A percentile compares a stretch with the other conserved stretches of the same genome.
phyloP scores from a whole-genome alignment of 2,113 vertebrate species.

The Sylvia atricapilla region DNA sequence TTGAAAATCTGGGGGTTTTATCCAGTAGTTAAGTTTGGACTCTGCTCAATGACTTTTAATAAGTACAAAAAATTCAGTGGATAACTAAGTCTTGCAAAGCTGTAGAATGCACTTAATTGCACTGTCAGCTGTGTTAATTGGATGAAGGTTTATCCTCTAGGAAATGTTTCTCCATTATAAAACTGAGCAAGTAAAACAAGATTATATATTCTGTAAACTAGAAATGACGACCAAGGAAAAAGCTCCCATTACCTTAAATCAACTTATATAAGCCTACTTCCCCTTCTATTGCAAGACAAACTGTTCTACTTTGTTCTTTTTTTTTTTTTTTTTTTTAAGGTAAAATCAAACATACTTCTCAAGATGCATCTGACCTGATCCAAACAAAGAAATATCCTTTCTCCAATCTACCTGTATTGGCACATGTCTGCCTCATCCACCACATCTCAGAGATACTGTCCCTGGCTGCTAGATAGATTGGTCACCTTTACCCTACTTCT shows the following conservation, averaged over 20 bases:
- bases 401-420: background rate
- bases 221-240: background rate
- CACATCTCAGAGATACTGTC: background rate
- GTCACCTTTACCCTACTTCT: background rate
- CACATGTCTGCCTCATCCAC: background rate
- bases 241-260: conserved; percentile 2
- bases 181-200: conserved; percentile 5
- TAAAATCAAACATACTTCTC: background rate
- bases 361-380: background rate
- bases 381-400: background rate
- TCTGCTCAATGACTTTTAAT: background rate
- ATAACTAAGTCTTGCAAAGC: background rate
- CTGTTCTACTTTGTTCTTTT: background rate
- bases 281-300: background rate
- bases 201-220: conserved; percentile 12
- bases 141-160: conserved; percentile 2
- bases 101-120: background rate
- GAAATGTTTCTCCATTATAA: conserved; percentile 4
- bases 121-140: conserved; percentile 11
- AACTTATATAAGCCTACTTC: background rate
- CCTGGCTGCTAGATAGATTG: background rate
- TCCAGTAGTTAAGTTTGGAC: background rate
- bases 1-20: background rate
- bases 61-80: background rate
- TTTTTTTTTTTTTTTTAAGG: background rate